Conservation (phyloP, 2,797 vertebrate species). For the Siniperca scherzeri region DNA sequence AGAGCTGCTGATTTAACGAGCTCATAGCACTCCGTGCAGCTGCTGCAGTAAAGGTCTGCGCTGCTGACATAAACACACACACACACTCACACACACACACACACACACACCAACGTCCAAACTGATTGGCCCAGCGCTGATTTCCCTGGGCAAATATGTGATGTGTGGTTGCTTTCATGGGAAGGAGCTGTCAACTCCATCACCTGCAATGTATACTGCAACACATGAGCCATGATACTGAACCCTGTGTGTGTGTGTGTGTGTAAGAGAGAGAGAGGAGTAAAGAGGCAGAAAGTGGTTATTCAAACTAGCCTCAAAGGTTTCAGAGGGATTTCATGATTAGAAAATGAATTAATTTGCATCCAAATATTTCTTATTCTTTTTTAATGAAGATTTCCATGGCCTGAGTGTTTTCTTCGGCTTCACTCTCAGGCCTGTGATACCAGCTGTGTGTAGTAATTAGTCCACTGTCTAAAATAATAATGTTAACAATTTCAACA, state of each 20-base stretch:
- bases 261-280: conserved; percentile 16
- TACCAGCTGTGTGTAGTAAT: conserved; percentile 24
- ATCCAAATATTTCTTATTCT: conserved; percentile 12
- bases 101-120: conserved; percentile 30
- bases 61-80: conserved; percentile 38
- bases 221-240: conserved; percentile 64
- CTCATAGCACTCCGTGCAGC: conserved; percentile 55
- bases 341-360: conserved; percentile 55
- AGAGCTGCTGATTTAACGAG: conserved; percentile 71
- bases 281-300: conserved; percentile 21
- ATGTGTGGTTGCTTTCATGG: conserved; percentile 70
- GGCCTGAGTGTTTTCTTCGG: not conserved
- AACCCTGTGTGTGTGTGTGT: conserved; percentile 34
- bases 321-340: conserved; percentile 58
- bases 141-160: conserved; percentile 76
- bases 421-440: conserved; percentile 11
- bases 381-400: conserved; percentile 29
- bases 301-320: conserved; percentile 40
- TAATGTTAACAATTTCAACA: conserved; percentile 22
- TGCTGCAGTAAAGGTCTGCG: conserved; percentile 55
- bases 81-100: conserved; percentile 23
- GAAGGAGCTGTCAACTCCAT: conserved; percentile 58
- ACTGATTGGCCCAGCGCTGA: conserved; percentile 75
- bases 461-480: conserved; percentile 22
- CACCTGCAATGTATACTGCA: conserved; percentile 57